A percentile compares a stretch with the other conserved stretches of the same genome.
Evolutionary conservation across 1,140 invertebrate species (phyloP).

Genomic region (Drosophila serrata): DNA sequence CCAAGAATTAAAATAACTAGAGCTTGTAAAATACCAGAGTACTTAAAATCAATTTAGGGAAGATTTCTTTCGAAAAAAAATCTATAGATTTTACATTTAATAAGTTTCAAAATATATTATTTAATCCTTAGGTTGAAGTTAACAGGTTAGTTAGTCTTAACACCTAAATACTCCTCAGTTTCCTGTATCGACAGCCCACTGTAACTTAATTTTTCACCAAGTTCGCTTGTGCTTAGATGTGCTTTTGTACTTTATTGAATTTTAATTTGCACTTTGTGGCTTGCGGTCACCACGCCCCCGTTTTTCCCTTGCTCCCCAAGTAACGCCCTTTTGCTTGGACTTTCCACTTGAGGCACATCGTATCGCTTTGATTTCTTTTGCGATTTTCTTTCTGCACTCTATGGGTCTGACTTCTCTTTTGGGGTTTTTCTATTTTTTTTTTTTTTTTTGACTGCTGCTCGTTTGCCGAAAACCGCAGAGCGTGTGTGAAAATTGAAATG

Average conservation of each 20-base stretch:
- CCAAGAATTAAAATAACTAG: not conserved
- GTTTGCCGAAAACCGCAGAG: constrained; percentile 52
- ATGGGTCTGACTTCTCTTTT: not conserved
- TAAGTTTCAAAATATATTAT: not conserved
- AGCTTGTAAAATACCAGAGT: not conserved
- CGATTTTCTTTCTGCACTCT: constrained; percentile 18
- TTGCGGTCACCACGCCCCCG: constrained; percentile 37
- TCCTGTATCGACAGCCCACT: not conserved
- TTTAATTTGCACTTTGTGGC: constrained; percentile 72
- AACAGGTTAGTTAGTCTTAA: no score
- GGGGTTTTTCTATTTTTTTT: not conserved
- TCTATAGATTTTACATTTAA: no score
- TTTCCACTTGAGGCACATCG: constrained; percentile 22
- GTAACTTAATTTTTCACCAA: constrained; percentile 34
- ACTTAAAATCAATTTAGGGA: not conserved
- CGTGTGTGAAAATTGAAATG: constrained; percentile 83
- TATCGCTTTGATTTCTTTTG: constrained; percentile 44
- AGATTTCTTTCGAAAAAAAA: not conserved
- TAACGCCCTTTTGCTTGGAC: constrained; percentile 26
- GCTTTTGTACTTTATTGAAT: constrained; percentile 51
- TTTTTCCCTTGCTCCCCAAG: constrained; percentile 23
- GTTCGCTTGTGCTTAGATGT: constrained; percentile 16
- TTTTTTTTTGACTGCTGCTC: constrained; percentile 15
- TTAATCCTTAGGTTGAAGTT: no score
- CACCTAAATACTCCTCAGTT: not conserved